Percentiles rank a stretch among this genome's conserved stretches.
These are phyloP conservation scores for Sterna hirundo DNA, from an alignment of 2,113 vertebrate genomes.

Conservation along the genomic window DNA sequence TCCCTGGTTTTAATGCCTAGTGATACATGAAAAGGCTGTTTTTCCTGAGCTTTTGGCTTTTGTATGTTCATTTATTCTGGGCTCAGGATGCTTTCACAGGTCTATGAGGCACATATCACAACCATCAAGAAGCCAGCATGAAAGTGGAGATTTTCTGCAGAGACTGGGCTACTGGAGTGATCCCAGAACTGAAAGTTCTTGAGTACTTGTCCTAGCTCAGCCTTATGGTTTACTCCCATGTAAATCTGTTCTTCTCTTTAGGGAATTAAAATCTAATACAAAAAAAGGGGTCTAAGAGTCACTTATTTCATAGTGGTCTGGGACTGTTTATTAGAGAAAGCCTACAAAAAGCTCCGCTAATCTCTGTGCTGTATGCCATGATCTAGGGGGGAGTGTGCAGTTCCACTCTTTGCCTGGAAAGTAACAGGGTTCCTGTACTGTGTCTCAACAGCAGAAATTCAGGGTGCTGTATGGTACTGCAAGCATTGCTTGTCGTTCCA, in stretches of 20 bases:
- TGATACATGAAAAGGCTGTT: not conserved
- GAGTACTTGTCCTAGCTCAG: not conserved
- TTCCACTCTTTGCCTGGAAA: not conserved
- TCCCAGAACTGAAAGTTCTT: not conserved
- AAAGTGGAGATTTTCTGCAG: not conserved
- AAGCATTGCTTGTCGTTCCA: not conserved
- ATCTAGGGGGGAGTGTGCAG: not conserved
- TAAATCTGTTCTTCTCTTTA: not conserved
- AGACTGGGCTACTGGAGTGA: not conserved
- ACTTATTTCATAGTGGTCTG: not conserved
- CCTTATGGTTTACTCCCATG: not conserved
- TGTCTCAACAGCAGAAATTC: not conserved
- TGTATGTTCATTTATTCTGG: not conserved
- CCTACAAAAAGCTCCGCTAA: not conserved
- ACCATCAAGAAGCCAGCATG: not conserved
- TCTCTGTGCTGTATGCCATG: not conserved
- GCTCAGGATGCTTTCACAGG: not conserved
- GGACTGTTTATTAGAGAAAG: conserved; percentile 24
- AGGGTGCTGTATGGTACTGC: not conserved
- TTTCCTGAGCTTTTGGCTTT: not conserved
- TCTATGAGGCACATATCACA: not conserved
- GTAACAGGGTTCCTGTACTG: not conserved
- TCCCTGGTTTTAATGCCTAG: not conserved
- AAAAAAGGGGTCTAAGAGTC: not conserved
- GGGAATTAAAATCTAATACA: conserved; percentile 15